Evolutionary conservation across 2,888 invertebrate genomes (phyloP), one percentile per base, ranked within the genome.

Genomic region (Mystacides longicornis): DNA sequence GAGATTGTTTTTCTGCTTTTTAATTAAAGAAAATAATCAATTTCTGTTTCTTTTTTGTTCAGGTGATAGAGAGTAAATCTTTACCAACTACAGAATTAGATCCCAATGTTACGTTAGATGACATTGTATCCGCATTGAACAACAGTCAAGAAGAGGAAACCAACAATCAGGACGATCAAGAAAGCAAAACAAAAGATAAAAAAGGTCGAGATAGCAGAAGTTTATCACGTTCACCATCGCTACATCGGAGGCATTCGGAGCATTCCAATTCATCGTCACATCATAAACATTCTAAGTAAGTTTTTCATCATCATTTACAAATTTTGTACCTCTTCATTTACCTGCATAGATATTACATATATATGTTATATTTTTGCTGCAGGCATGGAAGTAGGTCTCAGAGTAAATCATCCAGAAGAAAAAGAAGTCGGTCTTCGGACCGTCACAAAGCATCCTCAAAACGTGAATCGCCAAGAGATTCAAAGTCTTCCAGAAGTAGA

Each of bases 31-130:
- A n/a, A n/a, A n/a, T n/a, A n/a, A n/a, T n/a, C n/a, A n/a, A n/a
- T n/a, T n/a, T n/a, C n/a, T n/a, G n/a, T n/a, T 31, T 50, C 11
- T 27, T 5, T 27, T 7, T 27, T 14, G 60, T 61, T 22, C 58
- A 80, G 80, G 81, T 78, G 47, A 81, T 86, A 67, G 83, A 85
- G 69, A 79, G 79, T 42, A 79, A 81, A 64, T 74, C 77, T 54
- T 78, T 79, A 2, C 80, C 81, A 56, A 78, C 80, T 58, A 79
- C 81, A 4, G 84, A 83, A 61, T 69, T 83, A 50, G 83, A 82
- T 64, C 77, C 79, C 1, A 80, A 81, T 65, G 80, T 84, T 2
- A 79, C 84, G 0, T 81, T 85, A 0, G 84, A 85, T 63, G 85
- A 86, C 67, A 77, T 85, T 14, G 85, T 84, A 0, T 75, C 79